phyloP scores from a whole-genome alignment of 64 coral and sea anemone genomes.

The Montipora sp. region DNA sequence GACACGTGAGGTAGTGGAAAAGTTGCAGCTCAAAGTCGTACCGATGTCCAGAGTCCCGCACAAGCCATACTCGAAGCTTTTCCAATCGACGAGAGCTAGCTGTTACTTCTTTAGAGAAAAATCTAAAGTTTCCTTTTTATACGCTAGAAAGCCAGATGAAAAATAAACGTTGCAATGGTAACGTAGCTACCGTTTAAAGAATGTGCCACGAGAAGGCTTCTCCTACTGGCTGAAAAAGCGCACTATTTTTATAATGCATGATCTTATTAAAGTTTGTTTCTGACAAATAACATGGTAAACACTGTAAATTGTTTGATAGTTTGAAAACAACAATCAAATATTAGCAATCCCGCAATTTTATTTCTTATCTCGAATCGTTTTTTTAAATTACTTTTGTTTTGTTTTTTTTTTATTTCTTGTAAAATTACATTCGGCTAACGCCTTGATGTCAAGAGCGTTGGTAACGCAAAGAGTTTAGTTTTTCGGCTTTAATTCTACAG shows the following conservation, averaged over 20 bases:
- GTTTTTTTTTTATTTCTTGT: no score
- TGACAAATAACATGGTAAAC: not conserved
- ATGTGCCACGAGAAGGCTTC: constrained; percentile 25
- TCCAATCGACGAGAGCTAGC: not conserved
- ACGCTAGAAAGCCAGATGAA: not conserved
- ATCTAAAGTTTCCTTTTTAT: not conserved
- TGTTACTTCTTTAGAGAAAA: not conserved
- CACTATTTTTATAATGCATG: not conserved
- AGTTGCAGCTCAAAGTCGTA: not conserved
- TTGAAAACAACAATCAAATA: not conserved
- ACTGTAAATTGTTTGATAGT: not conserved
- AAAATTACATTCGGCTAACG: no score
- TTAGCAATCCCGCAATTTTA: not conserved
- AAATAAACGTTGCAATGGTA: constrained; percentile 16
- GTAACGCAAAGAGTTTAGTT: no score
- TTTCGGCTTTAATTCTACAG: no score
- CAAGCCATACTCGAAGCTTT: constrained; percentile 8
- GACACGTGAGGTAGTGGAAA: not conserved
- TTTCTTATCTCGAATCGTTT: no score
- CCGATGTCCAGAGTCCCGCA: constrained; percentile 12
- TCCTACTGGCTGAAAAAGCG: constrained; percentile 11
- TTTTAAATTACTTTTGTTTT: no score
- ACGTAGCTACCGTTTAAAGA: not conserved
- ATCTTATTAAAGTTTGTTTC: not conserved
- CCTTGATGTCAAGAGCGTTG: no score